phyloP scores from a whole-genome alignment of 2,113 vertebrate genomes.

The Pimephales promelas region DNA sequence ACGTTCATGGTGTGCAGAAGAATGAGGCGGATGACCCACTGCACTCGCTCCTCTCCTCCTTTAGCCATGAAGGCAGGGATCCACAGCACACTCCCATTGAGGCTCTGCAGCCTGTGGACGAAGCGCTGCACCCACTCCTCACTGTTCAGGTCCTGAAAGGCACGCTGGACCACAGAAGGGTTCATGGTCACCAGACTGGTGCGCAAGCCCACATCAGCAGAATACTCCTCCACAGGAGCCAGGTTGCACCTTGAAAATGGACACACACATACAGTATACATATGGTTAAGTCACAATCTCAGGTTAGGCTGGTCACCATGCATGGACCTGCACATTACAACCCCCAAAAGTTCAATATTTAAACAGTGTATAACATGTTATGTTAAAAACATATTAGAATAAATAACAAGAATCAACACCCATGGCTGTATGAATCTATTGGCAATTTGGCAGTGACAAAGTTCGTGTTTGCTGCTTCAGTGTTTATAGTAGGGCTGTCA shows the following conservation, averaged over 20 bases:
- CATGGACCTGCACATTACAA: too few relatives aligned
- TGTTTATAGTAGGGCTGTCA: too few relatives aligned
- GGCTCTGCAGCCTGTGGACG: constrained; percentile 83
- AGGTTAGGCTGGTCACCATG: not conserved
- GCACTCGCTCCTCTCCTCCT: constrained; percentile 90
- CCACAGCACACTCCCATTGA: constrained; percentile 92
- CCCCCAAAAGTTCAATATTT: too few relatives aligned
- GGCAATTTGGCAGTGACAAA: too few relatives aligned
- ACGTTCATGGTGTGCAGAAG: constrained; percentile 85
- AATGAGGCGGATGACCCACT: constrained; percentile 92
- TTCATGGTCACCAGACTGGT: constrained; percentile 96
- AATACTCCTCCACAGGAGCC: constrained; percentile 90
- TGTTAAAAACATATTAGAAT: too few relatives aligned
- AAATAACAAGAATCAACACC: too few relatives aligned
- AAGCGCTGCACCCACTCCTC: constrained; percentile 88
- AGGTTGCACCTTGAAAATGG: constrained; percentile 85
- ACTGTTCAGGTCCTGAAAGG: constrained; percentile 90
- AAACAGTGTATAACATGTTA: too few relatives aligned
- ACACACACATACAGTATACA: not conserved
- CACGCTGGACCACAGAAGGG: constrained; percentile 93
- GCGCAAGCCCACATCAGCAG: constrained; percentile 83
- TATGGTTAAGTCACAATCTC: not conserved
- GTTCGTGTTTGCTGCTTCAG: too few relatives aligned
- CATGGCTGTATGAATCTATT: too few relatives aligned
- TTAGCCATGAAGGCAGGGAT: constrained; percentile 97